Evolutionary conservation across 1,140 invertebrate species (phyloP).

Genomic region (Argopecten irradians): DNA sequence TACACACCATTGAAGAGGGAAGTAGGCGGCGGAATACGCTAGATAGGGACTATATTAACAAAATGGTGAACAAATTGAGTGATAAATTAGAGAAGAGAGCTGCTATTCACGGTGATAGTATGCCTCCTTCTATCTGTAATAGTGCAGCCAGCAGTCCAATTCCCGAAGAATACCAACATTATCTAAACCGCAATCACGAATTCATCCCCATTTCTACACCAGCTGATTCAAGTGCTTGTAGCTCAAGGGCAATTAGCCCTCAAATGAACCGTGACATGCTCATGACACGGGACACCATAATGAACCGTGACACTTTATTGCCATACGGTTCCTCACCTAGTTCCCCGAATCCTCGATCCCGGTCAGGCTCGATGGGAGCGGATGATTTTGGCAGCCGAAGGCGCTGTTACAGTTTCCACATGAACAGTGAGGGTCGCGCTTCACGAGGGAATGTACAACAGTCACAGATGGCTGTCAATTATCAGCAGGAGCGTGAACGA

Average conservation of each 20-base stretch:
- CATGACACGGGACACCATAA: slow-evolving; percentile 40
- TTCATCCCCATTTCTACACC: slow-evolving; percentile 67
- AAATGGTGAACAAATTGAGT: slow-evolving; percentile 68
- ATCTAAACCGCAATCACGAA: slow-evolving; percentile 60
- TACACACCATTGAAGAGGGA: slow-evolving; percentile 72
- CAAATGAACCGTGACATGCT: slow-evolving; percentile 58
- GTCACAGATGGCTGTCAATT: slow-evolving; percentile 38
- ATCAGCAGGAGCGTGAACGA: slow-evolving; percentile 53
- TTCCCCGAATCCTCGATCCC: slow-evolving; percentile 66
- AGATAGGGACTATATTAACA: slow-evolving; percentile 71
- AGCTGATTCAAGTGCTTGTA: slow-evolving; percentile 58
- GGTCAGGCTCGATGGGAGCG: slow-evolving; percentile 68
- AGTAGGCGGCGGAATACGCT: slow-evolving; percentile 66
- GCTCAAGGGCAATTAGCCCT: slow-evolving; percentile 64
- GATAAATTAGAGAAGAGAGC: slow-evolving; percentile 66
- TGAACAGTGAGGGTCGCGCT: slow-evolving; percentile 69
- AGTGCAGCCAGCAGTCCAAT: slow-evolving; percentile 69
- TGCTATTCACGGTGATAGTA: slow-evolving; percentile 62
- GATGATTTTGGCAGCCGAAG: slow-evolving; percentile 65
- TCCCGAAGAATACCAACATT: slow-evolving; percentile 66
- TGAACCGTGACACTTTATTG: slow-evolving; percentile 43
- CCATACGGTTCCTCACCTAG: slow-evolving; percentile 57
- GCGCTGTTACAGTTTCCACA: slow-evolving; percentile 72
- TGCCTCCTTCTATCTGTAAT: slow-evolving; percentile 68
- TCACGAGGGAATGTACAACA: slow-evolving; percentile 53